Base-by-base conservation (phyloP, 2,888 invertebrate species). In the Chymomyza fuscimana region DNA sequence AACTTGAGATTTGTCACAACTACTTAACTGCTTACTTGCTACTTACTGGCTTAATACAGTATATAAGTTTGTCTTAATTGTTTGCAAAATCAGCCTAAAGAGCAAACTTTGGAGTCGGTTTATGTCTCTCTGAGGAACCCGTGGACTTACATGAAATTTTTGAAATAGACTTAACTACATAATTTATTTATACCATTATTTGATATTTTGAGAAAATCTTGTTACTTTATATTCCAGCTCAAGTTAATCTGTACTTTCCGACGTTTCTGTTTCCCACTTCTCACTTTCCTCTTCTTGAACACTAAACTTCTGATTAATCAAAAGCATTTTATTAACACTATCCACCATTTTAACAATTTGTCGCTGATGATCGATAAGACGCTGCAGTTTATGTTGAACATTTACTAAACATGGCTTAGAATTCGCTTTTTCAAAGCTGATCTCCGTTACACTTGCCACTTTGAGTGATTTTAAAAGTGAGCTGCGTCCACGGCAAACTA, bases 311-410 rank as follows among this genome's bases (percentile, higher is more conserved):
- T 16, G 5, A 16, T 16, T 66, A 2, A 40, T 46, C 32, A n/a
- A 12, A 3, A 72, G 19, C 4, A 12, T 60, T 12, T 62, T 19
- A 2, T 46, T 46, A 4, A 61, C 29, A 9, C 6, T 46, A 1
- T 69, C 58, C 12, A 73, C 29, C 10, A 52, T 56, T 7, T 59
- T n/a, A 3, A 73, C 12, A 0, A 76, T 71, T 51, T 51, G n/a
- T 2, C 15, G 50, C 36, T 81, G 85, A 1, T 69, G 61, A 0
- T 64, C 51, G 6, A 81, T n/a, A 9, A 81, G 61, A 4, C 15
- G 56, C 12, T 77, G n/a, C 0, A 79, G 7, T 19, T 72, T 72
- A 5, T 16, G 4, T 2, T 61, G 12, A 5, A 69, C 52, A 0
- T 25, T 46, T 5, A 62, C 25, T 0, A 74, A 58, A 5, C 66